Evolutionary conservation across 1,140 invertebrate genomes (phyloP), one percentile per base, ranked within the genome.

Genomic region (Gryllus bimaculatus): DNA sequence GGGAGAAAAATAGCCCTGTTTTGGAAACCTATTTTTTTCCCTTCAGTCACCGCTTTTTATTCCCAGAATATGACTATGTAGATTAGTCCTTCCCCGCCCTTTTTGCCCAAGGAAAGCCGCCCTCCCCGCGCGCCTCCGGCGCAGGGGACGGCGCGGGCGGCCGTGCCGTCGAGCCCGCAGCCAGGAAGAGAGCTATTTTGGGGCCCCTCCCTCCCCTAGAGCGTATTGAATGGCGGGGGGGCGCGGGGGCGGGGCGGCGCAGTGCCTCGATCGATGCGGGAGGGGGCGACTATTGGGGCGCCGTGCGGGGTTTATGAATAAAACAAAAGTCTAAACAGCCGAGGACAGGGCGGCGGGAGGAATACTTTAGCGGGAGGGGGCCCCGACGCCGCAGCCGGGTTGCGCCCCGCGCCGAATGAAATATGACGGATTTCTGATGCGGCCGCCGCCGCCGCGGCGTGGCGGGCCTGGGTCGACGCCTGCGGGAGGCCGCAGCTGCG

Each of bases 21-120:
- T 66, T 66, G 54, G 54, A 66, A 66, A 66, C 54, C 54, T 66
- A 66, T 66, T 66, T 66, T 66, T 66, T 66, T 66, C 54, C 54
- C 54, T 66, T 66, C 54, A 66, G 54, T 66, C 54, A 66, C 54
- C 54, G 54, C 54, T 66, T 66, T 66, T 66, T 66, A 66, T 66
- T 66, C 54, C 54, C 54, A 66, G 54, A 66, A 66, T 66, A 66
- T 66, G 54, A 66, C 54, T 66, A 66, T 66, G 54, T 66, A 66
- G 54, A 66, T 66, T 66, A 66, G 54, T 66, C 54, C 10, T 66
- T 66, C 54, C 54, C 54, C 54, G 54, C 54, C 54, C 54, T 66
- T 66, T 66, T 66, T 18, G 54, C 54, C 54, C 54, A 66, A 66
- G 54, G 54, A 66, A 66, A 66, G 1, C 5, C 26, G 26, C 26